Evolutionary conservation across 2,797 vertebrate species (phyloP).

Genomic region (Ispidina lecontei): DNA sequence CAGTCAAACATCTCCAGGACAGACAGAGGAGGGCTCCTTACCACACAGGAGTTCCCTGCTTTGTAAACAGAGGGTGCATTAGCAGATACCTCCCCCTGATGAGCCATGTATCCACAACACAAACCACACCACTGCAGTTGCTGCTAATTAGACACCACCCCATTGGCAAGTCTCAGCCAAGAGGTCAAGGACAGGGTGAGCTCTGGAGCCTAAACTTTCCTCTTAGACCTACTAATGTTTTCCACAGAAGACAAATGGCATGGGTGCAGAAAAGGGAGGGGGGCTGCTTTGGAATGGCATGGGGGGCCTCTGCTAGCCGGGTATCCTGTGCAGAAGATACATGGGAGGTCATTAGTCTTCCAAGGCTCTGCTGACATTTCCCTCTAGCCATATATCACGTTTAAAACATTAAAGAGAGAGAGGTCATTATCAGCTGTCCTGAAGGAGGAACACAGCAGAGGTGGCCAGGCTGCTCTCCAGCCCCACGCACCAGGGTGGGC

Average conservation of each 20-base stretch:
- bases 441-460: neutral
- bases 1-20: neutral
- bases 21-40: neutral
- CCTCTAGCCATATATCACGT: neutral
- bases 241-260: conserved; percentile 18
- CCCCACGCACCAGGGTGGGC: neutral
- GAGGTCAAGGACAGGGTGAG: conserved; percentile 53
- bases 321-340: conserved; percentile 24
- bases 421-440: neutral
- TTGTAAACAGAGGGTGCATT: neutral
- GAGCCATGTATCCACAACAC: neutral
- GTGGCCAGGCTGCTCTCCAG: accelerated
- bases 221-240: neutral
- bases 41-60: neutral
- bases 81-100: neutral
- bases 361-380: neutral
- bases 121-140: neutral
- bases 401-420: neutral
- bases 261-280: neutral
- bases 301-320: neutral
- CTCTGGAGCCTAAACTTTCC: conserved; percentile 33
- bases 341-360: conserved; percentile 10
- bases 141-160: neutral
- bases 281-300: neutral
- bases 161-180: neutral